Conservation (phyloP, 1,140 invertebrate genomes). For the Aphaenogaster ashmeadi region DNA sequence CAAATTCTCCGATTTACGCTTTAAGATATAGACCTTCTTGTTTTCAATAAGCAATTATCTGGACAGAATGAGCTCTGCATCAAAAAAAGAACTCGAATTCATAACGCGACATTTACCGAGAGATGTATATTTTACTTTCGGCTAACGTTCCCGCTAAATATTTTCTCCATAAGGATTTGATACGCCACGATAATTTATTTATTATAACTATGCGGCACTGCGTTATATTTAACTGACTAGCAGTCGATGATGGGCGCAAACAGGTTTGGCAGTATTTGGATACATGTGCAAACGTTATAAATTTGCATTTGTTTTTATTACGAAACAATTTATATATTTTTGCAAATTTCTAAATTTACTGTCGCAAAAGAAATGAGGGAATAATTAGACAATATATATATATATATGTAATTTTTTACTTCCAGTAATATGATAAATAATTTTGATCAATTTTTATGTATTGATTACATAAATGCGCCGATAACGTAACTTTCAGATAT, state of each 20-base stretch:
- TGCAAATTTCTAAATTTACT: not conserved
- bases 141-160: conserved; percentile 38
- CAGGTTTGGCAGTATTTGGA: conserved; percentile 47
- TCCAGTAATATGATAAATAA: conserved; percentile 38
- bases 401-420: conserved; percentile 26
- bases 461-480: not conserved
- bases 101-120: conserved; percentile 51
- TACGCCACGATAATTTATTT: conserved; percentile 64
- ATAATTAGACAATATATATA: conserved; percentile 8
- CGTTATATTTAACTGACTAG: conserved; percentile 61
- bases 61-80: conserved; percentile 78
- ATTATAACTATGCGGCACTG: conserved; percentile 49
- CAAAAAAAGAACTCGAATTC: conserved; percentile 68
- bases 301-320: conserved; percentile 2
- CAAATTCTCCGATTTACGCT: conserved; percentile 55
- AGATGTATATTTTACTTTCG: conserved; percentile 57
- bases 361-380: conserved; percentile 5
- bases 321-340: conserved; percentile 15
- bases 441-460: conserved; percentile 21
- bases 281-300: conserved; percentile 52
- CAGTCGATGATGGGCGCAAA: conserved; percentile 51
- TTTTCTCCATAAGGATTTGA: conserved; percentile 55
- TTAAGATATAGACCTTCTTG: conserved; percentile 46
- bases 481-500: conserved; percentile 15
- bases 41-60: conserved; percentile 77